Base-by-base conservation (phyloP, 2,113 vertebrate species). In the Podarcis raffonei region DNA sequence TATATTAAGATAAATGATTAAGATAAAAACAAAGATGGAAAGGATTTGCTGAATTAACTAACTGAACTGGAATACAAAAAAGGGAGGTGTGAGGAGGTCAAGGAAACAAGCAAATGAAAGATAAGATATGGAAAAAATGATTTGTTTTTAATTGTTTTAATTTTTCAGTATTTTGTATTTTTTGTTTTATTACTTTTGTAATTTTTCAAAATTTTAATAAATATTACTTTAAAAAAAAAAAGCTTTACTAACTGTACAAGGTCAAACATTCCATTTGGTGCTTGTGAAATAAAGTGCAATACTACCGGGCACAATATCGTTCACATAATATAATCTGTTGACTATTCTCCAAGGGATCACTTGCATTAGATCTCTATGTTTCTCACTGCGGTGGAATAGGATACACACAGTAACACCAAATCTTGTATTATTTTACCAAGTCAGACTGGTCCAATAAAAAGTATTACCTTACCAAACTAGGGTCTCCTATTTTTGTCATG, bases 181-280 rank as follows among this genome's bases (percentile, higher is more conserved):
- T n/a, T n/a, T n/a, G n/a, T n/a, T n/a, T n/a, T n/a, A n/a, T n/a
- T n/a, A n/a, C n/a, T n/a, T n/a, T n/a, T n/a, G n/a, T n/a, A n/a
- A n/a, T n/a, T n/a, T n/a, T n/a, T n/a, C n/a, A n/a, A n/a, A n/a
- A n/a, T n/a, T n/a, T n/a, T n/a, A n/a, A n/a, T n/a, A n/a, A n/a
- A n/a, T n/a, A n/a, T n/a, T n/a, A n/a, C n/a, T n/a, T n/a, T n/a
- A n/a, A n/a, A n/a, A n/a, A n/a, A n/a, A n/a, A n/a, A 94, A 11
- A 69, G 23, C 16, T 39, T 87, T 8, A 90, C 65, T 85, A 42
- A 65, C 89, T 77, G 91, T 39, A 18, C 71, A 88, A 87, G 35
- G 80, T 83, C 85, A 94, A 87, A 92, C 30, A 83, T 71, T 20
- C 84, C 82, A 42, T 57, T 91, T 71, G 42, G 76, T 93, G 62